Percentiles rank a stretch among this genome's conserved stretches.
Evolutionary conservation across 2,888 invertebrate species (phyloP).

Genomic region (Lingula anatina): DNA sequence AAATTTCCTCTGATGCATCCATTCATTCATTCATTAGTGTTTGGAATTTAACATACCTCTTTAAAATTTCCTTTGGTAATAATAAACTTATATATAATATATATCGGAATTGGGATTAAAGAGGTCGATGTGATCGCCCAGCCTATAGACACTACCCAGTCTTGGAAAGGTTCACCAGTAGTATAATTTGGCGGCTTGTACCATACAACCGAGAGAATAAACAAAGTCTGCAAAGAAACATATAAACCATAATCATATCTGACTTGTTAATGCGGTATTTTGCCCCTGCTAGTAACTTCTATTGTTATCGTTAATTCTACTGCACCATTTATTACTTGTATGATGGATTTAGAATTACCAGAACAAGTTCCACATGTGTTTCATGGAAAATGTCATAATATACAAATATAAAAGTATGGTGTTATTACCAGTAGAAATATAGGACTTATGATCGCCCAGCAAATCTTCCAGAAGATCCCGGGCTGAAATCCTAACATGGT

Average conservation of each 20-base stretch:
- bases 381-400: neutral
- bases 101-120: slow-evolving; percentile 38
- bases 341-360: too few species aligned
- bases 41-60: slow-evolving; percentile 37
- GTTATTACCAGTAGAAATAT: slow-evolving; percentile 38
- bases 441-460: slow-evolving; percentile 47
- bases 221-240: slow-evolving; percentile 26
- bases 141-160: slow-evolving; percentile 38
- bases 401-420: neutral
- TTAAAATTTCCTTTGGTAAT: slow-evolving; percentile 25
- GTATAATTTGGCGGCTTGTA: slow-evolving; percentile 25
- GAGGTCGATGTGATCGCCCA: slow-evolving; percentile 47
- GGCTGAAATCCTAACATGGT: slow-evolving; percentile 47
- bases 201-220: slow-evolving; percentile 33
- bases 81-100: slow-evolving; percentile 44
- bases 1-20: too few species aligned
- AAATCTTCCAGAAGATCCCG: slow-evolving; percentile 41
- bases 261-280: neutral
- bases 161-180: slow-evolving; percentile 32
- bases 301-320: neutral
- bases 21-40: too few species aligned
- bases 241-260: neutral
- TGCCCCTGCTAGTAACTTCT: neutral
- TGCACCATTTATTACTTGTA: too few species aligned
- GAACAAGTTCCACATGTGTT: too few species aligned